Percentiles rank a stretch among this genome's conserved stretches.
Evolutionary conservation across 2,113 vertebrate species (phyloP).

Genomic region (Tylochromis polylepis): DNA sequence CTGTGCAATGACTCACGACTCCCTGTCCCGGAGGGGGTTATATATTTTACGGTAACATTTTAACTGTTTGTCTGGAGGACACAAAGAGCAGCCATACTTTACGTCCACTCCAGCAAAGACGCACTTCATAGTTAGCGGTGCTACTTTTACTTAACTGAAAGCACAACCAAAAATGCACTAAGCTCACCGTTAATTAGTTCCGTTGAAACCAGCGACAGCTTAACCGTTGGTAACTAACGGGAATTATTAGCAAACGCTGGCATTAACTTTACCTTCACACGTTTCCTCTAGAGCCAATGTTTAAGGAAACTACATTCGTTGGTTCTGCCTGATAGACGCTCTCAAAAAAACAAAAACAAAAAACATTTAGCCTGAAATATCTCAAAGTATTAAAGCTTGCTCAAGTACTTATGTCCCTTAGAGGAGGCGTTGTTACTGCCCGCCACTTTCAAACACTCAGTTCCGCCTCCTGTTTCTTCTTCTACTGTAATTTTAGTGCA

Average conservation of each 20-base stretch:
- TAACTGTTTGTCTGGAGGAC: background rate
- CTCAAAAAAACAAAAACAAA: too few species aligned
- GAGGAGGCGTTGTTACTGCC: constrained; percentile 1
- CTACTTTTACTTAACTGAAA: background rate
- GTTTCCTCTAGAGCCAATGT: background rate
- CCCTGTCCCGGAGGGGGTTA: background rate
- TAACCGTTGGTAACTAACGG: background rate
- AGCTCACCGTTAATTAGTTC: background rate
- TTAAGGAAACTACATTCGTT: background rate
- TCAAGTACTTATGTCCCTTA: background rate
- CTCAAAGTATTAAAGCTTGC: background rate
- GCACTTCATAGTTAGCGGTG: background rate
- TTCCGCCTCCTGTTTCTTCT: constrained; percentile 49
- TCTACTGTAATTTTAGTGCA: background rate
- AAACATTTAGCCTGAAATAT: background rate
- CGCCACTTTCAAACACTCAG: constrained; percentile 74
- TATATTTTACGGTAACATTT: background rate
- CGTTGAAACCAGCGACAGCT: background rate
- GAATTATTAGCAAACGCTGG: background rate
- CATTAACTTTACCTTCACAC: constrained; percentile 8
- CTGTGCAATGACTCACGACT: too few species aligned
- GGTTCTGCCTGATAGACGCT: background rate
- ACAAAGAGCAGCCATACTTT: background rate
- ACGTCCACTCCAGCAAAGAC: background rate
- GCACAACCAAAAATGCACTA: background rate